Base-by-base conservation (phyloP, 1,140 invertebrate species). In the Micrasema longulum region DNA sequence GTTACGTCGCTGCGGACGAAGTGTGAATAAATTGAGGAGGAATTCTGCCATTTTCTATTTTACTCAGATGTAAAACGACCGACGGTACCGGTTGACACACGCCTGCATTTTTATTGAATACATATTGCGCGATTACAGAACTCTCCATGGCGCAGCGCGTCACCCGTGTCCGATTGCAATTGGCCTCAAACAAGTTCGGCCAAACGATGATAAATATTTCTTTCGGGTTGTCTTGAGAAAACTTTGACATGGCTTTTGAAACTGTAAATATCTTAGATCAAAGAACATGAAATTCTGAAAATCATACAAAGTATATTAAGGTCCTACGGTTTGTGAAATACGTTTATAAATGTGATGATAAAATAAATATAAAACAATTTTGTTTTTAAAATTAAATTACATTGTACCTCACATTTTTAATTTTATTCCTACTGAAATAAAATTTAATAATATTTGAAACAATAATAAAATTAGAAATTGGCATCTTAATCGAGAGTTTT, bases 41-140 rank as follows among this genome's bases (percentile, higher is more conserved):
- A 69, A 69, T 62, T 36, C 41, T 62, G 67, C 67, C 67, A 62
- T 69, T 69, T 69, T 69, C 67, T 69, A 69, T 69, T 69, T 57
- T 36, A 47, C 47, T 69, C 67, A 47, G 36, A 60, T 48, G 38
- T 31, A 60, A 43, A 47, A 41, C 16, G 55, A n/a, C 55, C 45
- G 36, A 57, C 50, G 50, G 12, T 50, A 20, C 52, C 47, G 10
- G 36, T 43, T 57, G 65, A 53, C 64, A 64, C 43, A 50, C 41
- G 67, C 67, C 26, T 53, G 65, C 50, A 68, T 68, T 68, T 69
- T 69, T 69, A 69, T 69, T 62, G 67, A 69, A 69, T 69, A 69
- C 67, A 47, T 69, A 69, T 69, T 69, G 67, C 67, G 14, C 14
- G 35, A 69, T 69, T 69, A 69, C 53, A 62, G 18, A 62, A 68